phyloP scores from a whole-genome alignment of 2,888 invertebrate genomes.

The Psylliodes chrysocephalus region DNA sequence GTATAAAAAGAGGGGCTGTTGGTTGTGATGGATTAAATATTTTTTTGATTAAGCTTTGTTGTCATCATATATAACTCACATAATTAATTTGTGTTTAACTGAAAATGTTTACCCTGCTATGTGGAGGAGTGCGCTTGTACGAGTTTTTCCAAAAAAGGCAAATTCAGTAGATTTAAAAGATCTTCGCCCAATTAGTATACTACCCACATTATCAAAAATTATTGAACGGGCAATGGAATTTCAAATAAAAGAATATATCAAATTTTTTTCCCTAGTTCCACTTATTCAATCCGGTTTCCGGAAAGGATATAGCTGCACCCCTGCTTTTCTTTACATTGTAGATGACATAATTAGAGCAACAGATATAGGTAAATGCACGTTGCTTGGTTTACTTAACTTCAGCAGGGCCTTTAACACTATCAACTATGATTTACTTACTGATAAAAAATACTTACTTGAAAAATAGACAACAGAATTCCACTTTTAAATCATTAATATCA shows the following conservation, averaged over 20 bases:
- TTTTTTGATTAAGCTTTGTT: conserved; percentile 3
- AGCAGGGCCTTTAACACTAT: neutral
- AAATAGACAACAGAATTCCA: no score
- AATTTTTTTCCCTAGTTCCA: neutral
- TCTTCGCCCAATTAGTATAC: no score
- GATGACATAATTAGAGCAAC: neutral
- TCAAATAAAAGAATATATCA: neutral
- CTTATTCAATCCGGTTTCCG: neutral
- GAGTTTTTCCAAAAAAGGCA: no score
- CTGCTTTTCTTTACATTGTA: neutral
- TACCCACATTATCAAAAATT: neutral
- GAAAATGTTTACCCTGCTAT: no score
- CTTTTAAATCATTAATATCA: no score
- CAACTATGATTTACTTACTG: neutral
- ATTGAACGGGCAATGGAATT: neutral
- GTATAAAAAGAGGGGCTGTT: conserved; percentile 3
- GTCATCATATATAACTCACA: conserved; percentile 12
- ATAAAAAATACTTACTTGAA: no score
- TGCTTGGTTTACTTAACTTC: neutral
- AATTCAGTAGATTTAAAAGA: no score
- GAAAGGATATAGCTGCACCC: neutral
- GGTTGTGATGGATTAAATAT: conserved; percentile 18
- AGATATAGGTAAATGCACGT: neutral
- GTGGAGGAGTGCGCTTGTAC: no score
- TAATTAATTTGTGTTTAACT: conserved; percentile 7